Base-by-base conservation (phyloP, 2,113 vertebrate species). In the Delphinus delphis region DNA sequence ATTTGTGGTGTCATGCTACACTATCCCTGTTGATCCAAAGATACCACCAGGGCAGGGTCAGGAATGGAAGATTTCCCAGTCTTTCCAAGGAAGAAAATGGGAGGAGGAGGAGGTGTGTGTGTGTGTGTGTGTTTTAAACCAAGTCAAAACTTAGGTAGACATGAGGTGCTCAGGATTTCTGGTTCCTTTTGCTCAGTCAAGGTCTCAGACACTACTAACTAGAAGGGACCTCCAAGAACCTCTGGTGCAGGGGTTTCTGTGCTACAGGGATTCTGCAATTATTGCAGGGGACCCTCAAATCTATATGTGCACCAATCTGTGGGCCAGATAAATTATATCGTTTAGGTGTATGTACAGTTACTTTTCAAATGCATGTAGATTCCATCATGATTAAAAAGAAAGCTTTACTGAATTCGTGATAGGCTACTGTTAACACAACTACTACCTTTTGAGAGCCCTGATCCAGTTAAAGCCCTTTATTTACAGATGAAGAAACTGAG, bases 71-170 rank as follows among this genome's bases (percentile, higher is more conserved):
- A 25, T 33, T 88, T 68, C 50, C 31, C 33, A 5, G 26, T 65
- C 55, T 94, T 88, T 92, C 25, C 86, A 84, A 74, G 80, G 62
- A 93, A 88, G 65, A 71, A 76, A 81, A n/a, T 53, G 20, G 53
- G 44, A 80, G 41, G 36, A 17, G 3, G 3, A 38, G 38, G 38
- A 38, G 38, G 38, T 14, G 23, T 95, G 67, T 68, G 36, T 23
- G 21, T 41, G 21, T 28, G 28, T 76, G 23, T 38, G 15, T 33
- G 15, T 55, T 18, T 81, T 8, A 62, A 68, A 73, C 36, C 26
- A 68, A 50, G 8, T 77, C 47, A 71, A 6, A 58, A 31, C 14
- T 58, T 15, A 65, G 25, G 63, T 38, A 17, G 50, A 50, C 5
- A 21, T 33, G 28, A 80, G 44, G 33, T 38, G 10, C n/a, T 92